These are phyloP conservation scores for Cromileptes altivelis DNA, from an alignment of 2,113 vertebrate species.

Conservation along the genomic window DNA sequence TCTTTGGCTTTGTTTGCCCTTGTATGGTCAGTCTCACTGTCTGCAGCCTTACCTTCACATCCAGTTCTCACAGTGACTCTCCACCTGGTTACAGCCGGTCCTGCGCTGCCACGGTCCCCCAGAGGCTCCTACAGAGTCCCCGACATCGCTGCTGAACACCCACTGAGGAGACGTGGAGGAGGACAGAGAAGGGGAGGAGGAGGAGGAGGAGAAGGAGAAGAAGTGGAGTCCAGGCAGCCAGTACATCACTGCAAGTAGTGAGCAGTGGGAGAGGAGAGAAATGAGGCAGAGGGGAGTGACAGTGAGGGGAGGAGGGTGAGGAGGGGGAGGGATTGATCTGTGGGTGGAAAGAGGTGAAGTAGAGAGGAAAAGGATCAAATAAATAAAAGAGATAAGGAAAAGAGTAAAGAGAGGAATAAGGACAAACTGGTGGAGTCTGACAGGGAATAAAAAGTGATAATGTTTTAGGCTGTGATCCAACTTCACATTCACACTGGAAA, in stretches of 20 bases:
- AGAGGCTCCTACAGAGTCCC: constrained; percentile 44
- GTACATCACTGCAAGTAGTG: constrained; percentile 74
- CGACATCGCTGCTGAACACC: constrained; percentile 35
- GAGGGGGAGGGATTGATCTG: constrained; percentile 39
- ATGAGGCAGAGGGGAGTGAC: constrained; percentile 52
- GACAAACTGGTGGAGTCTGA: background rate
- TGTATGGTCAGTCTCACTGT: background rate
- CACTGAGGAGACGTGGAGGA: constrained; percentile 43
- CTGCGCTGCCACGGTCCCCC: background rate
- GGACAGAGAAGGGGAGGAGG: constrained; percentile 33
- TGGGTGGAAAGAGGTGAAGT: constrained; percentile 35
- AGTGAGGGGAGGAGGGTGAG: constrained; percentile 19
- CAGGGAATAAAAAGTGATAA: constrained; percentile 1
- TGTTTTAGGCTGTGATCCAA: background rate
- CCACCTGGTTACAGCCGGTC: constrained; percentile 23
- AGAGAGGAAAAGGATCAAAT: constrained; percentile 16
- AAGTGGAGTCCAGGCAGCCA: constrained; percentile 53
- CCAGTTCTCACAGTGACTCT: constrained; percentile 37
- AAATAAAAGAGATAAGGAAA: background rate
- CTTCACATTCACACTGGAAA: constrained; percentile 23
- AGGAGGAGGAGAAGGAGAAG: constrained; percentile 55
- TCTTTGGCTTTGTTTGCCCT: constrained; percentile 2
- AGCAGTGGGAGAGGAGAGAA: constrained; percentile 47
- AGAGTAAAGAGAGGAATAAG: background rate
- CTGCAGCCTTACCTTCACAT: constrained; percentile 67